Evolutionary conservation across 1,140 invertebrate species (phyloP), one percentile per base, ranked within the genome.

Genomic region (Drosophila orosa): DNA sequence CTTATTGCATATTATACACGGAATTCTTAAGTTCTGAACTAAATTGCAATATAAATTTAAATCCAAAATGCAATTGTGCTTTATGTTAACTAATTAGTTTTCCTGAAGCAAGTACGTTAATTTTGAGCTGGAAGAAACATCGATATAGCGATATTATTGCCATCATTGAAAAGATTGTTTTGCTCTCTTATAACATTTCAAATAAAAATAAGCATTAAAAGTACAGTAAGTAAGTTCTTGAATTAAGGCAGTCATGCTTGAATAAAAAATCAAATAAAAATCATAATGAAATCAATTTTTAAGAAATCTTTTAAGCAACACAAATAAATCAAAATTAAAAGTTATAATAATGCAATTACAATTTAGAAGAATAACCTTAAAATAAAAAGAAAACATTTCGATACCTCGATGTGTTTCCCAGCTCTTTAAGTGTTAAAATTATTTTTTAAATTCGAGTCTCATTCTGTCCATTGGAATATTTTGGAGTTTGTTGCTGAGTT

Each of bases 401-500:
- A 52, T 35, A 52, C 50, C 19, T 52, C 50, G 50, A 52, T 52
- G 19, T 52, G 25, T 22, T 33, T 52, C 9, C 50, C 29, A 35
- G 50, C 50, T 52, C 50, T 52, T 4, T 35, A 50, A 12, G 19
- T 52, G 19, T n/a, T 35, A 33, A 24, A 10, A 24, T 35, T 10
- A 22, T 33, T 22, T 58, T 27, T 75, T 90, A 90, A 90, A 90
- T 90, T 90, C 86, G 78, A 66, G 85, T 90, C 72, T 90, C 86
- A 45, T 74, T 82, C 45, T 90, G 86, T 54, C 65, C 86, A 47
- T 75, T 79, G 42, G 68, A 77, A 42, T 67, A 10, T 35, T 35
- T 54, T 54, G 15, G 1, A 24, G 50, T 54, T 54, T 35, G 47
- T 35, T 54, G 47, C 13, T 66, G 60, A 19, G 61, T 48, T 19